Percentiles rank a stretch among this genome's conserved stretches.
Conservation (phyloP, 2,797 vertebrate species). For the Mus spretus region DNA sequence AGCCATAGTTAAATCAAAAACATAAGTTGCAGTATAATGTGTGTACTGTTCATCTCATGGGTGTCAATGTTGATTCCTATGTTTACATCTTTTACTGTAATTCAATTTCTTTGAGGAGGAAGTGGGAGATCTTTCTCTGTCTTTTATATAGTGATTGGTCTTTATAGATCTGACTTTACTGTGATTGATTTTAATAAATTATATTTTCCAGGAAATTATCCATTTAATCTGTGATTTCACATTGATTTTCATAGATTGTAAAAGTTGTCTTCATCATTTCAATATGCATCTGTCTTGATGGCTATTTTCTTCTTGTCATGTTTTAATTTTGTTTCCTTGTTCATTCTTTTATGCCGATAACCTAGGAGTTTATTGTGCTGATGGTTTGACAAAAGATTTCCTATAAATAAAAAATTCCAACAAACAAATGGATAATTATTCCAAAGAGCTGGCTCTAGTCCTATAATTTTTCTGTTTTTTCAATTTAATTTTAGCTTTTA, state of each 20-base stretch:
- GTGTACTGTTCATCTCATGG: background rate
- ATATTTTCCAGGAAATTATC: slow-evolving; percentile 38
- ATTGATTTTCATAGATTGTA: background rate
- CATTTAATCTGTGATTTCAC: slow-evolving; percentile 39
- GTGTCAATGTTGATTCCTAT: background rate
- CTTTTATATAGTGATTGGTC: background rate
- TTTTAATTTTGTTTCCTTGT: slow-evolving; percentile 40
- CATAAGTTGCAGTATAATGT: background rate
- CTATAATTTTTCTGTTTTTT: slow-evolving; percentile 28
- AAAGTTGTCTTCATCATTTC: slow-evolving; percentile 25
- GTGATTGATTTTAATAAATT: background rate
- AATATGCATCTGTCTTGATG: slow-evolving; percentile 16
- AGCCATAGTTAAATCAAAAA: slow-evolving; percentile 21
- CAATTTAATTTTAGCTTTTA: slow-evolving; percentile 23
- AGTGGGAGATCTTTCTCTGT: background rate
- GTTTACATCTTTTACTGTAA: background rate
- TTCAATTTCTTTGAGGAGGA: background rate
- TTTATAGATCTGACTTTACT: background rate
- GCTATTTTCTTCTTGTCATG: slow-evolving; percentile 57
- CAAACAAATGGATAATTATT: background rate
- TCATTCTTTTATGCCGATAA: slow-evolving; percentile 8
- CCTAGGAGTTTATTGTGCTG: background rate
- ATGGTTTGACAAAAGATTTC: slow-evolving; percentile 15
- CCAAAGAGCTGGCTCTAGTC: background rate
- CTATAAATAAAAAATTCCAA: slow-evolving; percentile 56